Base-by-base conservation (phyloP, 2,888 invertebrate species). In the Cremastobaeus sp. region DNA sequence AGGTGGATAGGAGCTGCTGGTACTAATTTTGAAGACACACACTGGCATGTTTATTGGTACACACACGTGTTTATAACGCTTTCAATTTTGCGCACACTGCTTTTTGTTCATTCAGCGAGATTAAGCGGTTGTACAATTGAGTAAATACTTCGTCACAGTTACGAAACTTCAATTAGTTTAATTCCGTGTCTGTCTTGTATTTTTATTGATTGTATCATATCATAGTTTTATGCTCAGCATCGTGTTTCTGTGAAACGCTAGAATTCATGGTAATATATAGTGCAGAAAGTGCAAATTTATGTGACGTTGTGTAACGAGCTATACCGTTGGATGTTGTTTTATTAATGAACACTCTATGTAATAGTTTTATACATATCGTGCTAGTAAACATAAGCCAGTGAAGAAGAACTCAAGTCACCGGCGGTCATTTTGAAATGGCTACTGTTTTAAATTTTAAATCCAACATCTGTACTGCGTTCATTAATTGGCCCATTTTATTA, bases 121-220 rank as follows among this genome's bases (percentile, higher is more conserved):
- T 65, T 54, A 47, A 65, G 5, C 28, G 12, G 17, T 59, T 52
- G 21, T 59, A 50, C 52, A 59, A 59, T 68, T 45, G 52, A 30
- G 45, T 68, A 43, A 52, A 52, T 32, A 30, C 52, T 52, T 68
- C 57, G 21, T 50, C 20, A 52, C n/a, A 20, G 0, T 34, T 57
- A 39, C 14, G 55, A 68, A 68, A 50, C 57, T 32, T 11, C 5
- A n/a, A 35, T 54, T 45, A 30, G 25, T 55, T 54, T 37, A 25
- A 35, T 54, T 43, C 25, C 6, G 17, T 4, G n/a, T 11, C 8
- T 47, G 17, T 39, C 8, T 17, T 18, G 12, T 52, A 12, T n/a
- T 37, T 52, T 52, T 15, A 25, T 20, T 34, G 20, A 48, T 15
- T 20, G 18, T 18, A 48, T 32, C 9, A 15, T 15, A n/a, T 18